Conservation (phyloP, 2,888 invertebrate genomes). For the Drosophila rellima region DNA sequence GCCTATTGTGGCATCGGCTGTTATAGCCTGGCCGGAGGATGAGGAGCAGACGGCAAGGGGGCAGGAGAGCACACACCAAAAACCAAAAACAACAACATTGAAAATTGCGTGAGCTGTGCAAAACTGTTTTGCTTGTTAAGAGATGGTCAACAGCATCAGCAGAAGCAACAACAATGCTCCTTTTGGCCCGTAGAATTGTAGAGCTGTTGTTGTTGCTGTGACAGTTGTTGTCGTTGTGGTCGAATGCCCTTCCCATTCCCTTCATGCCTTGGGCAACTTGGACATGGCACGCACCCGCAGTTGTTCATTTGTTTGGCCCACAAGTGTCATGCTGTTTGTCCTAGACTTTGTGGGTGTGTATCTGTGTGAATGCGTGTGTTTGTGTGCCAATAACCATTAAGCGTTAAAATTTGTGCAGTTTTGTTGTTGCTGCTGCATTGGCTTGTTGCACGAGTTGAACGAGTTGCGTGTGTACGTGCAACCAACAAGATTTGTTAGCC, state of each 20-base stretch:
- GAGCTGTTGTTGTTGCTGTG: slow-evolving; percentile 37
- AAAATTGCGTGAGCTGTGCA: slow-evolving; percentile 72
- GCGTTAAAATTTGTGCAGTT: slow-evolving; percentile 70
- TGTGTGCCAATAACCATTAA: slow-evolving; percentile 76
- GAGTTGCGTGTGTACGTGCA: slow-evolving; percentile 30
- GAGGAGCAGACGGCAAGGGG: slow-evolving; percentile 4
- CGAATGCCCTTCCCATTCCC: slow-evolving; percentile 5
- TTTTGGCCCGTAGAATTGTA: slow-evolving; percentile 22
- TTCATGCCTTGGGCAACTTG: slow-evolving; percentile 60
- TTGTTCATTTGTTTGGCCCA: slow-evolving; percentile 72
- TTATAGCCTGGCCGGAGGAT: slow-evolving; percentile 7
- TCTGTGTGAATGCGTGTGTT: slow-evolving; percentile 27
- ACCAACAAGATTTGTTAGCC: slow-evolving; percentile 63
- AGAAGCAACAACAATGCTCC: slow-evolving; percentile 34
- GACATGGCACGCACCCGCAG: slow-evolving; percentile 57
- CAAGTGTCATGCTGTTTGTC: slow-evolving; percentile 77
- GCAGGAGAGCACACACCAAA: slow-evolving; percentile 10
- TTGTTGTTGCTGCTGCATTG: slow-evolving; percentile 40
- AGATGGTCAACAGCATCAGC: slow-evolving; percentile 49
- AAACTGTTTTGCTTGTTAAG: slow-evolving; percentile 74
- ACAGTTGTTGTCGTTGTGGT: slow-evolving; percentile 66
- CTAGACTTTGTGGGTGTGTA: slow-evolving; percentile 35
- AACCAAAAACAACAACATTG: slow-evolving; percentile 53
- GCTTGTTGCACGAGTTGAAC: slow-evolving; percentile 35
- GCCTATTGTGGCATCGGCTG: neutral